Base-by-base conservation (phyloP, 2,888 invertebrate genomes). In the Leucania comma region DNA sequence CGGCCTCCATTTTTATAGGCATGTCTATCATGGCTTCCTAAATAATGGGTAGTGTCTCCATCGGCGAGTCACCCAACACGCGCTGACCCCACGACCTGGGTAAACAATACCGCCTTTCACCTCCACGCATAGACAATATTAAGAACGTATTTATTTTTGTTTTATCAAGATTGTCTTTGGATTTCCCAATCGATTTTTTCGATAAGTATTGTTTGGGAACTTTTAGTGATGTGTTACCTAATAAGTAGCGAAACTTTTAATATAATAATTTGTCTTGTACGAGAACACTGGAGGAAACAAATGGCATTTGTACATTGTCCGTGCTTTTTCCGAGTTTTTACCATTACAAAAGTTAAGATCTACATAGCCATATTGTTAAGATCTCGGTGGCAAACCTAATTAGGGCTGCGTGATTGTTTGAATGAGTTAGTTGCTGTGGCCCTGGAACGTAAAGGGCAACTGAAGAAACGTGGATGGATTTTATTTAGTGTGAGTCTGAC, bases 21-120 rank as follows among this genome's bases (percentile, higher is more conserved):
- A 62, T 60, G 79, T 83, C 77, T 78, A 81, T 84, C 77, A 79
- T 22, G 59, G 70, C 84, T 84, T 86, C 82, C 77, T 86, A 84
- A 84, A 78, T 84, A 84, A 84, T 84, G 80, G 74, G 38, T 77
- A 82, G 72, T 81, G 84, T 86, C 79, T 77, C 78, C 68, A 68
- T 75, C 75, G 69, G 51, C 57, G 64, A 75, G 80, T 79, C 86
- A 81, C 73, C 75, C 71, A 79, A 81, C 86, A 78, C 80, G 76
- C 82, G 69, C 38, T 85, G 84, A 83, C 82, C 85, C 60, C 59
- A 9, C 83, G 87, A 87, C 86, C 83, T 82, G 78, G 67, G 86
- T 84, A 87, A 86, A 86, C 86, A 86, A 86, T 86, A 83, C 85
- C 78, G 75, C 83, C 86, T 86, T 86, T 87, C 87, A 86, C 87